A percentile compares a stretch with the other conserved stretches of the same genome.
Evolutionary conservation across 2,888 invertebrate genomes (phyloP).

Genomic region (Rhodophaea formosa): DNA sequence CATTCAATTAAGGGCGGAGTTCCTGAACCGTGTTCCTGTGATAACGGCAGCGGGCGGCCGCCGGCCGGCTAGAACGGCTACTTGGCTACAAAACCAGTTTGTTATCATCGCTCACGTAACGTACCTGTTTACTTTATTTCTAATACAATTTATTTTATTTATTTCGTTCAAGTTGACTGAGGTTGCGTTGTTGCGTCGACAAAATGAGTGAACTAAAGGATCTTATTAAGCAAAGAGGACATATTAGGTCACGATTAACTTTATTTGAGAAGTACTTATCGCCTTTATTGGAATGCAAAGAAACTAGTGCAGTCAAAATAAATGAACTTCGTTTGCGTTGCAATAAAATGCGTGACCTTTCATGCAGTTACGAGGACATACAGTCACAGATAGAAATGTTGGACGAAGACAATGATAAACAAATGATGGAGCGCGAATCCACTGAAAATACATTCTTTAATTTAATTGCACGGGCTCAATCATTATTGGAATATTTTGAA

Average conservation of each 20-base stretch:
- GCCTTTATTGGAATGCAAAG: slow-evolving; percentile 16
- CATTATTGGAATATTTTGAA: neutral
- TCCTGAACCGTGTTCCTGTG: too few relatives aligned
- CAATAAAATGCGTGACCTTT: slow-evolving; percentile 20
- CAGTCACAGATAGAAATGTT: slow-evolving; percentile 12
- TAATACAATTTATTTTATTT: neutral
- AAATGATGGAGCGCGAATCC: neutral
- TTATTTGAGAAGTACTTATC: slow-evolving; percentile 22
- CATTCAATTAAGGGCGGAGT: too few relatives aligned
- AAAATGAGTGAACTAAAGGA: slow-evolving; percentile 22
- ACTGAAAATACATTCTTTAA: too few relatives aligned
- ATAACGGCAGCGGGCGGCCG: neutral
- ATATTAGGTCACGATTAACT: too few relatives aligned
- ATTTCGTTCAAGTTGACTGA: neutral
- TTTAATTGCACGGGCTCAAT: neutral
- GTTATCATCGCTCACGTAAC: slow-evolving; percentile 5
- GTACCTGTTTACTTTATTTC: neutral
- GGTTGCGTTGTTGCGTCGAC: slow-evolving; percentile 4
- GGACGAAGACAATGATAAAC: neutral
- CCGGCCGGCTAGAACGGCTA: slow-evolving; percentile 1
- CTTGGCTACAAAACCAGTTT: slow-evolving; percentile 14
- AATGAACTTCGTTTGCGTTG: slow-evolving; percentile 21
- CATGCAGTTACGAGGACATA: neutral
- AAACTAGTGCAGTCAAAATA: slow-evolving; percentile 10
- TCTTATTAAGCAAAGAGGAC: too few relatives aligned